Evolutionary conservation across 2,888 invertebrate genomes (phyloP).

Genomic region (Zygaena filipendulae): DNA sequence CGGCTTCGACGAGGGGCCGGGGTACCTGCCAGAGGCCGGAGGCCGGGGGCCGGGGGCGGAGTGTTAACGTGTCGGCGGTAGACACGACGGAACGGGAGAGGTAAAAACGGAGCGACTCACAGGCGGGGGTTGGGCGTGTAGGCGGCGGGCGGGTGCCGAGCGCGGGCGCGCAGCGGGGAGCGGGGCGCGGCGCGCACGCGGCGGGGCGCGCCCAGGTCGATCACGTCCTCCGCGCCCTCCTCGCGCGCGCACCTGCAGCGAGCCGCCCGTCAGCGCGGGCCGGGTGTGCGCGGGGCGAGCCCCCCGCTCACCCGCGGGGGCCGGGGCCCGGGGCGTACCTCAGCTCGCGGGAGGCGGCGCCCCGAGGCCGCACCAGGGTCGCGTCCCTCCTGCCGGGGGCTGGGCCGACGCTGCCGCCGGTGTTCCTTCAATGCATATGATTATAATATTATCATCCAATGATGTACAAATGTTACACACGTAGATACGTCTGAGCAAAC

Average conservation of each 20-base stretch:
- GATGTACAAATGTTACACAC: too few species aligned
- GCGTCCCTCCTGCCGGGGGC: conserved; percentile 7
- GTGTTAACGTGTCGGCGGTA: too few species aligned
- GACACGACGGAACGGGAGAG: too few species aligned
- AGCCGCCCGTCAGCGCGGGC: not conserved
- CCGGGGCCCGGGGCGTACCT: conserved; percentile 22
- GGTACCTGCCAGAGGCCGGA: conserved; percentile 31
- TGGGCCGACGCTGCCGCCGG: too few species aligned
- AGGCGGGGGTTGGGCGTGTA: conserved; percentile 42
- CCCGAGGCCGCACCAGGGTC: conserved; percentile 4
- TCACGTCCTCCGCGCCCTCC: conserved; percentile 18
- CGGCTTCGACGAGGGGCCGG: conserved; percentile 19
- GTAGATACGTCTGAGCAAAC: too few species aligned
- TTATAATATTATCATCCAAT: too few species aligned
- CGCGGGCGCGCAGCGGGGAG: conserved; percentile 7
- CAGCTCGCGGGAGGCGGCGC: too few species aligned
- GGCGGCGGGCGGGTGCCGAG: conserved; percentile 4
- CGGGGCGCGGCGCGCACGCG: conserved; percentile 8
- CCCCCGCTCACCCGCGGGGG: conserved; percentile 3
- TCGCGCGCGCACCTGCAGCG: conserved; percentile 2
- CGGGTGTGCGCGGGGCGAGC: not conserved
- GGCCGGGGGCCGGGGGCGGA: conserved; percentile 2
- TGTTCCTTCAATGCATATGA: too few species aligned
- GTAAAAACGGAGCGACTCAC: too few species aligned
- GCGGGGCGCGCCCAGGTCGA: conserved; percentile 23